Conservation (phyloP, 2,113 vertebrate genomes). For the Neotragus pygmaeus region DNA sequence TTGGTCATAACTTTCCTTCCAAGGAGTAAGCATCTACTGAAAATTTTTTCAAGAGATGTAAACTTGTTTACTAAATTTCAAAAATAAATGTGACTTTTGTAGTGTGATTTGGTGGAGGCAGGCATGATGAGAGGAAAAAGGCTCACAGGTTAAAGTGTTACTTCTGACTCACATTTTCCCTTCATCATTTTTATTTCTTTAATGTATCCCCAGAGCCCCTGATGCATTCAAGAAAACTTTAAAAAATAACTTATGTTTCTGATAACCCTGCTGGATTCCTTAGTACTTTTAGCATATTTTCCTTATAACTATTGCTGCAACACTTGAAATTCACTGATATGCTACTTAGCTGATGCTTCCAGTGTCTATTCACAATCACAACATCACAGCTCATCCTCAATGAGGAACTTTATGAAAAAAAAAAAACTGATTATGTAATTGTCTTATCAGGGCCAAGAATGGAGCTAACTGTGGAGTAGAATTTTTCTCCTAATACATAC, state of each 20-base stretch:
- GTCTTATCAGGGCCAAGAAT: neutral
- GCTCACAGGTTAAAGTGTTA: neutral
- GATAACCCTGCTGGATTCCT: neutral
- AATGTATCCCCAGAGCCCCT: neutral
- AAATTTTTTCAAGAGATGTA: neutral
- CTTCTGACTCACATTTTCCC: neutral
- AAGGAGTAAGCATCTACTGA: neutral
- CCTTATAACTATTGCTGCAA: neutral
- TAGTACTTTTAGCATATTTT: neutral
- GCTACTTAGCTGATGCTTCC: neutral
- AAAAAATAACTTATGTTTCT: constrained; percentile 11
- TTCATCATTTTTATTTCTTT: neutral
- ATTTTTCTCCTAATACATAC: neutral
- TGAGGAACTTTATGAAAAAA: neutral
- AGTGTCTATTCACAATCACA: neutral
- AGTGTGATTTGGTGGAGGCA: neutral
- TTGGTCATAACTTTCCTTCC: no score
- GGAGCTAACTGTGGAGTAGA: neutral
- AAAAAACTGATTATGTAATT: neutral
- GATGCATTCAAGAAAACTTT: neutral
- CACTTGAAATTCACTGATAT: neutral
- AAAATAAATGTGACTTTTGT: neutral
- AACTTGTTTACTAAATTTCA: constrained; percentile 20
- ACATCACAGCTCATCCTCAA: neutral
- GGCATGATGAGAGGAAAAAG: neutral